phyloP scores from a whole-genome alignment of 1,140 invertebrate genomes.

The Bombus sibiricus region DNA sequence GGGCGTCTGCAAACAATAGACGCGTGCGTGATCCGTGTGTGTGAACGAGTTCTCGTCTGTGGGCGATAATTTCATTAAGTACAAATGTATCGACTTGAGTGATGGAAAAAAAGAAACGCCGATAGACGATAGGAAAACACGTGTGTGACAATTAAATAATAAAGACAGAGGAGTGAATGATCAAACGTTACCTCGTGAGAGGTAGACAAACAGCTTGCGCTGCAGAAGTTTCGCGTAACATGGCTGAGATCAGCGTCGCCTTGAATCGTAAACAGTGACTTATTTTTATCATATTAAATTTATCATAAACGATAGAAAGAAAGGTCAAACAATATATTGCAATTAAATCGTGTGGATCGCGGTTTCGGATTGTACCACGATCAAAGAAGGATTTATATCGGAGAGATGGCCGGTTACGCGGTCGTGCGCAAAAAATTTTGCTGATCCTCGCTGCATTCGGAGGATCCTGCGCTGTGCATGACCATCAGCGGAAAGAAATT shows the following conservation, averaged over 20 bases:
- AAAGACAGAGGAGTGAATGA: not conserved
- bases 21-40: constrained; percentile 53
- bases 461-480: constrained; percentile 60
- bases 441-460: constrained; percentile 49
- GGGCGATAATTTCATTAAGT: constrained; percentile 46
- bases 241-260: constrained; percentile 67
- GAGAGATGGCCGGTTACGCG: constrained; percentile 60
- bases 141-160: not conserved
- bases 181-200: not conserved
- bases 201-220: not conserved
- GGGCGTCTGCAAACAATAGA: constrained; percentile 63
- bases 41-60: constrained; percentile 12
- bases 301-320: not conserved
- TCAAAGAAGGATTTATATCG: not conserved
- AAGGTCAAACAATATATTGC: not conserved
- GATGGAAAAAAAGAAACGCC: not conserved
- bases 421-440: constrained; percentile 66
- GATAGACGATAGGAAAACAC: not conserved
- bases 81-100: constrained; percentile 11
- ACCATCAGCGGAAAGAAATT: constrained; percentile 53
- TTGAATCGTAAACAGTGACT: constrained; percentile 28
- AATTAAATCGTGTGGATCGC: not conserved
- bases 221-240: constrained; percentile 56
- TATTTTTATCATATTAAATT: not conserved
- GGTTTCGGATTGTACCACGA: no score